Conservation (phyloP, 2,888 invertebrate species). For the Polymixis flavicincta region DNA sequence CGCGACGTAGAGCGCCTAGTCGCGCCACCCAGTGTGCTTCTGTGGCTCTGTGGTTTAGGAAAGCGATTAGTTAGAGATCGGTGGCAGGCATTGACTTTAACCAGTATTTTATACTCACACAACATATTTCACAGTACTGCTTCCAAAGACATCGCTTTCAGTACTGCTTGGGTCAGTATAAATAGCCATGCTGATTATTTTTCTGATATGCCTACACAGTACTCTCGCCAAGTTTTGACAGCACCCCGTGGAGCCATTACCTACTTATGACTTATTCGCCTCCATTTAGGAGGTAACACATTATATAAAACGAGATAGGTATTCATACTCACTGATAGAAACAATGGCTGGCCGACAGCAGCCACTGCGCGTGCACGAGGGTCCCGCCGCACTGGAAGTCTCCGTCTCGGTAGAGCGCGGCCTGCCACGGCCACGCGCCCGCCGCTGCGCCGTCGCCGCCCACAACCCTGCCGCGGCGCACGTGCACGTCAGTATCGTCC, state of each 20-base stretch:
- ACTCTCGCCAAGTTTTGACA: neutral
- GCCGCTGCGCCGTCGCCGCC: slow-evolving; percentile 94
- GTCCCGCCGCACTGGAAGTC: slow-evolving; percentile 96
- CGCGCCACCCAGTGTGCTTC: slow-evolving; percentile 95
- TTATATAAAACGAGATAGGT: neutral
- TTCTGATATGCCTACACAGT: neutral
- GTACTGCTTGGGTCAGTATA: neutral
- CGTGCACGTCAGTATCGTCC: slow-evolving; percentile 79
- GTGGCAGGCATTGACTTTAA: too few species aligned
- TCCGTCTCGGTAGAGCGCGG: slow-evolving; percentile 95
- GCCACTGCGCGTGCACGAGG: slow-evolving; percentile 93
- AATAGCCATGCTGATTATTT: neutral
- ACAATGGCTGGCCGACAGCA: slow-evolving; percentile 95
- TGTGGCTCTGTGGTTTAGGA: slow-evolving; percentile 89
- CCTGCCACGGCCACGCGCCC: slow-evolving; percentile 96
- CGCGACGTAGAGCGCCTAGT: slow-evolving; percentile 93
- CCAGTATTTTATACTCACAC: too few species aligned
- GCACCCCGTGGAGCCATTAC: neutral
- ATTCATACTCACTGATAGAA: slow-evolving; percentile 93
- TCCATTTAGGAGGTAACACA: neutral
- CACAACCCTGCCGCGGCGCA: slow-evolving; percentile 93
- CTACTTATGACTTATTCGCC: neutral
- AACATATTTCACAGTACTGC: too few species aligned
- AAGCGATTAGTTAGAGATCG: slow-evolving; percentile 6
- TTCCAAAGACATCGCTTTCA: too few species aligned